phyloP scores from a whole-genome alignment of 2,113 vertebrate species.

The Phainopepla nitens region DNA sequence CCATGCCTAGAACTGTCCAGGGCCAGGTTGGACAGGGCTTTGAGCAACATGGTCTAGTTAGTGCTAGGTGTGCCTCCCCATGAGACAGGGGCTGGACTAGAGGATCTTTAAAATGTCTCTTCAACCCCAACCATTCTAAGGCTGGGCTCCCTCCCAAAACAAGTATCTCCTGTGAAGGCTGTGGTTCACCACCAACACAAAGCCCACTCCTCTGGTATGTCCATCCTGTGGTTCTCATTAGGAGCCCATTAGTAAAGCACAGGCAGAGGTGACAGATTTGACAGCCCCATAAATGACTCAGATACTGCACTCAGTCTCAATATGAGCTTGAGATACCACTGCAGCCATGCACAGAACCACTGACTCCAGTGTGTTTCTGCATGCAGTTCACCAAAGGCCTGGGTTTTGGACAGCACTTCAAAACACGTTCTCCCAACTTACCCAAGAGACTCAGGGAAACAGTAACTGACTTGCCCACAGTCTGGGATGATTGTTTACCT shows the following conservation, averaged over 20 bases:
- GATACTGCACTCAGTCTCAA: neutral
- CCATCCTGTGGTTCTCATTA: neutral
- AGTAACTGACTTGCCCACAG: neutral
- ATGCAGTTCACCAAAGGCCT: neutral
- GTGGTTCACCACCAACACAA: neutral
- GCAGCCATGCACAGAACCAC: neutral
- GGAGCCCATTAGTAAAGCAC: neutral
- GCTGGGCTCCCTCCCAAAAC: neutral
- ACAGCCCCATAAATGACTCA: neutral
- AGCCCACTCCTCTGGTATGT: neutral
- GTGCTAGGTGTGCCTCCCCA: neutral
- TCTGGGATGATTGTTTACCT: neutral
- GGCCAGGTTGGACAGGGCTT: neutral
- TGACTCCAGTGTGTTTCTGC: neutral
- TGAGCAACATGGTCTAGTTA: neutral
- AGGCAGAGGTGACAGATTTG: neutral
- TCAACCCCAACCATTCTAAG: neutral
- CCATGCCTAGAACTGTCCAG: neutral
- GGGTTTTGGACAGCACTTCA: neutral
- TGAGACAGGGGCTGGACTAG: neutral
- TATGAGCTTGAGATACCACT: neutral
- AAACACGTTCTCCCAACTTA: neutral
- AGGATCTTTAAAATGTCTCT: neutral
- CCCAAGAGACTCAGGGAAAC: neutral
- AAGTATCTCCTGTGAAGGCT: neutral